Evolutionary conservation across 2,797 vertebrate species (phyloP).

Genomic region (Mionectes olivaceus): DNA sequence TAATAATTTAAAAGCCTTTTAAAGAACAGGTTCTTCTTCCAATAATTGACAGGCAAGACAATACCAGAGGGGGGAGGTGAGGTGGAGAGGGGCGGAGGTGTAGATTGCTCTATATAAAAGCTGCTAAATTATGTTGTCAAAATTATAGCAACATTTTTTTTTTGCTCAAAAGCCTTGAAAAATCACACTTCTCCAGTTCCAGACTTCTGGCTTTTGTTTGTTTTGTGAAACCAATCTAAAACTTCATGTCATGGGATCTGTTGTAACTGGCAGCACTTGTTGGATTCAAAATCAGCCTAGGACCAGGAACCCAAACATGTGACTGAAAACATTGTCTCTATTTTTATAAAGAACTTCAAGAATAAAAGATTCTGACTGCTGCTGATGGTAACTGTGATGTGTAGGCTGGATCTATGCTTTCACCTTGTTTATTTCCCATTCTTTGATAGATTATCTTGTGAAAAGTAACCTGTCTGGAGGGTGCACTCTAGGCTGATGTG

Average conservation of each 20-base stretch:
- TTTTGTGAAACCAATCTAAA: slow-evolving; percentile 63
- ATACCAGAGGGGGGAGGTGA: slow-evolving; percentile 71
- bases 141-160: slow-evolving; percentile 75
- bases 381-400: neutral
- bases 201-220: slow-evolving; percentile 67
- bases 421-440: neutral
- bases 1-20: slow-evolving; percentile 78
- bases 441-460: neutral
- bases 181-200: slow-evolving; percentile 58
- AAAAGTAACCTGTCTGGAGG: neutral
- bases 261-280: slow-evolving; percentile 23
- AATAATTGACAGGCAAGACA: slow-evolving; percentile 78
- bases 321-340: neutral
- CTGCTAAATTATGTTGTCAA: slow-evolving; percentile 80
- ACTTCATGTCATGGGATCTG: slow-evolving; percentile 43
- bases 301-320: slow-evolving; percentile 7
- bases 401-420: neutral
- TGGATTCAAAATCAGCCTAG: slow-evolving; percentile 31
- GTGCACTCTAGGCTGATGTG: neutral
- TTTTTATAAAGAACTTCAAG: neutral
- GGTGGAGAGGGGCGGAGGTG: slow-evolving; percentile 74
- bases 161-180: slow-evolving; percentile 54
- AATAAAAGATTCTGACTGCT: neutral
- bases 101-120: slow-evolving; percentile 77
- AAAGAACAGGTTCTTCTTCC: slow-evolving; percentile 73